These are phyloP conservation scores for Cylindroiulus punctatus DNA, from an alignment of 2,888 invertebrate genomes.

Conservation along the genomic window DNA sequence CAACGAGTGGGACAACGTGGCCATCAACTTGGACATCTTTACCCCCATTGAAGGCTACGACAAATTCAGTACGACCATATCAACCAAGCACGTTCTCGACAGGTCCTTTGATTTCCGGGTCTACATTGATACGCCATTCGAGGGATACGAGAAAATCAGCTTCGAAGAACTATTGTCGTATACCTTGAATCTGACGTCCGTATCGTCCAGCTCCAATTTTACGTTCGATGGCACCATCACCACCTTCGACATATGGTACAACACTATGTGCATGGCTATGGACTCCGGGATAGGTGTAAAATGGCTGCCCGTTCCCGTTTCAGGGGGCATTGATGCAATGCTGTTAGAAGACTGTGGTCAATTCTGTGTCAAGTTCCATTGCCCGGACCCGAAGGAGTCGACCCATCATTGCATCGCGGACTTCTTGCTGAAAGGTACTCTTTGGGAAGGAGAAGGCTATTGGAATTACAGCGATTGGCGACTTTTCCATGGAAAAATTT, in stretches of 20 bases:
- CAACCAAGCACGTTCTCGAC: constrained; percentile 49
- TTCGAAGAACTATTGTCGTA: constrained; percentile 45
- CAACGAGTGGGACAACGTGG: constrained; percentile 55
- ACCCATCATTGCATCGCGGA: not conserved
- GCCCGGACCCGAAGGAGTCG: not conserved
- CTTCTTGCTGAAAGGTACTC: not conserved
- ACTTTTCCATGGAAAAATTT: constrained; percentile 11
- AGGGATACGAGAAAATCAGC: constrained; percentile 55
- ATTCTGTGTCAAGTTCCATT: constrained; percentile 3
- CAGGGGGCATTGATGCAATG: not conserved
- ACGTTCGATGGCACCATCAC: constrained; percentile 27
- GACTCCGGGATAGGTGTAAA: constrained; percentile 23
- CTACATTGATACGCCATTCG: constrained; percentile 50
- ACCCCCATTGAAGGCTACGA: constrained; percentile 54
- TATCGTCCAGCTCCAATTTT: not conserved
- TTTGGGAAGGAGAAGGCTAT: constrained; percentile 49
- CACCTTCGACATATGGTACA: not conserved
- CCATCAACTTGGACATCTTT: not conserved
- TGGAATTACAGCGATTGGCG: constrained; percentile 52
- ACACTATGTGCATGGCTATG: not conserved
- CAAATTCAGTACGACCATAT: constrained; percentile 44
- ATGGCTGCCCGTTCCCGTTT: not conserved
- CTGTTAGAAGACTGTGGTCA: not conserved
- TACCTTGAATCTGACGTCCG: not conserved
- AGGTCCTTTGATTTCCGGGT: constrained; percentile 40